A percentile compares a stretch with the other conserved stretches of the same genome.
These are phyloP conservation scores for Diorhabda elongata DNA, from an alignment of 1,140 invertebrate species.

Conservation along the genomic window DNA sequence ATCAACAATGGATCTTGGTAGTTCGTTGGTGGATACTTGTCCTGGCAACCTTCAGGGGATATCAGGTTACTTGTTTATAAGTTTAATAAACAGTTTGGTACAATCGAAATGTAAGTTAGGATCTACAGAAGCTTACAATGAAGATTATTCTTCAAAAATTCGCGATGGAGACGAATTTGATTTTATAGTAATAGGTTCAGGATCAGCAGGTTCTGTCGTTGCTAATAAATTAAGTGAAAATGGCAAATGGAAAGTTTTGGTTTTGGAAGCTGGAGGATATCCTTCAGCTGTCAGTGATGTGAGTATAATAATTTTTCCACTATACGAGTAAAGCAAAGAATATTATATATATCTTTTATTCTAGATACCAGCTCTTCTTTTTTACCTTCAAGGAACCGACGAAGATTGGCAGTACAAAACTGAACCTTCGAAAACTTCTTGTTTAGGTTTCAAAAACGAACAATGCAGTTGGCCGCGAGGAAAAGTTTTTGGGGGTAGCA, in stretches of 20 bases:
- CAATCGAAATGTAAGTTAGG: conserved; percentile 23
- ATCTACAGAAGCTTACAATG: conserved; percentile 22
- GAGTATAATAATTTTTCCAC: conserved; percentile 6
- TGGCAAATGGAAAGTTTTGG: conserved; percentile 30
- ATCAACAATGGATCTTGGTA: not conserved
- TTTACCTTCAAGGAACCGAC: conserved; percentile 21
- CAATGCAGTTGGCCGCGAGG: conserved; percentile 41
- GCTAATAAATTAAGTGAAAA: conserved; percentile 33
- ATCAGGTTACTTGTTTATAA: conserved; percentile 28
- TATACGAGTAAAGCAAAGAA: not conserved
- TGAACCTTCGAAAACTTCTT: conserved; percentile 73
- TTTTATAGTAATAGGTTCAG: conserved; percentile 36
- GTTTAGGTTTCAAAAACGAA: conserved; percentile 54
- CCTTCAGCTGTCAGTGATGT: conserved; percentile 32
- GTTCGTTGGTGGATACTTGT: conserved; percentile 18
- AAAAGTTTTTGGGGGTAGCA: conserved; percentile 55
- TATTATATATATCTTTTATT: not conserved
- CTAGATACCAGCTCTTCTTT: conserved; percentile 29
- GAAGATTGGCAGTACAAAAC: conserved; percentile 86
- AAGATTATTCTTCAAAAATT: conserved; percentile 20
- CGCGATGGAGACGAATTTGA: conserved; percentile 32
- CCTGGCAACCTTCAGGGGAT: conserved; percentile 22
- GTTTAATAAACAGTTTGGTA: conserved; percentile 27
- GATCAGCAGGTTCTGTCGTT: conserved; percentile 33
- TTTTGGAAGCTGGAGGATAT: conserved; percentile 34